Conservation (phyloP, 2,113 vertebrate species). For the Mustela nigripes region DNA sequence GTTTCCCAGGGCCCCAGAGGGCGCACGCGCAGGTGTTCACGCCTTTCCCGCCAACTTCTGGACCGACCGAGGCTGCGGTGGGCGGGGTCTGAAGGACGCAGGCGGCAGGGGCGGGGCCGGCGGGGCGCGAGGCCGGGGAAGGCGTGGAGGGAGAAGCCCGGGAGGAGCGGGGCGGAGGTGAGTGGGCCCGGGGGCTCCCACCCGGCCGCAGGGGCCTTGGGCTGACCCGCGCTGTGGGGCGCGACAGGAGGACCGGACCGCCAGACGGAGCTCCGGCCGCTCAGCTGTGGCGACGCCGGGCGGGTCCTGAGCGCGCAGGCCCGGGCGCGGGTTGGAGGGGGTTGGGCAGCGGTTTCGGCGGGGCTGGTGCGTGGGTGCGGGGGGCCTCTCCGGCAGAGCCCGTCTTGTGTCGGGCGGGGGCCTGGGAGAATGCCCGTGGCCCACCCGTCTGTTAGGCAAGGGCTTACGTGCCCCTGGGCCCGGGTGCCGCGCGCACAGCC, state of each 20-base stretch:
- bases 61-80: neutral
- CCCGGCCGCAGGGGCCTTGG: neutral
- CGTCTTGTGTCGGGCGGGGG: neutral
- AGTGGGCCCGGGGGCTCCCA: neutral
- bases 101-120: neutral
- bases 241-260: neutral
- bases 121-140: rapidly evolving
- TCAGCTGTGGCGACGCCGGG: neutral
- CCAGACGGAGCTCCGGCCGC: neutral
- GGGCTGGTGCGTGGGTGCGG: rapidly evolving
- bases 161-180: neutral
- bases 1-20: neutral
- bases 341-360: neutral
- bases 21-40: neutral
- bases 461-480: neutral
- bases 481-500: neutral
- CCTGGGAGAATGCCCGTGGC: rapidly evolving
- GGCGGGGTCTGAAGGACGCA: neutral
- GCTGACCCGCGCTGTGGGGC: rapidly evolving
- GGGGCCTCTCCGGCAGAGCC: neutral
- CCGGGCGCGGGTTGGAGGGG: neutral
- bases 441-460: rapidly evolving
- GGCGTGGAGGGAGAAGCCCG: rapidly evolving
- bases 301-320: neutral
- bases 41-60: neutral